Conservation (phyloP, 2,888 invertebrate genomes). For the Piscicola geometra region DNA sequence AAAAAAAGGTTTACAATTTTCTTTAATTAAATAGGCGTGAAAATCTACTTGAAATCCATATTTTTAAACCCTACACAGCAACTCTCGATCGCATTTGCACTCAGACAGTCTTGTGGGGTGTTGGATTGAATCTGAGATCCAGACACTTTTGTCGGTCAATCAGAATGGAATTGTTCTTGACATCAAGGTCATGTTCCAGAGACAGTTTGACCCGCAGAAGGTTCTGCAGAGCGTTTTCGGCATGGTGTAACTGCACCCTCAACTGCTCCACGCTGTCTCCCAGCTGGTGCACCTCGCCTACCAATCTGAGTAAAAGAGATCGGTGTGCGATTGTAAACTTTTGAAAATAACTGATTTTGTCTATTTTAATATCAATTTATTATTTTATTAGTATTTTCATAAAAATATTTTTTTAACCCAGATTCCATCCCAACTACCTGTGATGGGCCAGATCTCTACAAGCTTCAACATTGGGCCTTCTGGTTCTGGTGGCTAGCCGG, state of each 20-base stretch:
- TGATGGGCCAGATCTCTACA: conserved; percentile 79
- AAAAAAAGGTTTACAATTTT: too few relatives aligned
- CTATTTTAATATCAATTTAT: background rate
- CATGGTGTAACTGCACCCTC: conserved; percentile 69
- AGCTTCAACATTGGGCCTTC: conserved; percentile 80
- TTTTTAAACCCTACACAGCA: too few relatives aligned
- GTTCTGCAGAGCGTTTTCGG: conserved; percentile 57
- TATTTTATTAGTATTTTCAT: too few relatives aligned
- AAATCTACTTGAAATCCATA: too few relatives aligned
- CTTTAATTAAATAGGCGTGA: too few relatives aligned
- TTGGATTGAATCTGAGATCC: conserved; percentile 65
- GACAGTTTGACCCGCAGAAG: conserved; percentile 75
- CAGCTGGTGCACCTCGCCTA: conserved; percentile 78
- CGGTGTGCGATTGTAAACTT: too few relatives aligned
- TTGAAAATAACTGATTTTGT: too few relatives aligned
- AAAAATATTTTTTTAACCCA: too few relatives aligned
- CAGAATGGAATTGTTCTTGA: conserved; percentile 82
- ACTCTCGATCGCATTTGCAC: too few relatives aligned
- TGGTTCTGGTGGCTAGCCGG: conserved; percentile 78
- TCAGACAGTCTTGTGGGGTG: conserved; percentile 7
- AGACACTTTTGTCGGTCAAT: conserved; percentile 91
- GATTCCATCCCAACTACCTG: too few relatives aligned
- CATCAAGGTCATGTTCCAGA: conserved; percentile 77
- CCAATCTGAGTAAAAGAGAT: conserved; percentile 76
- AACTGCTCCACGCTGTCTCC: conserved; percentile 75